A percentile compares a stretch with the other conserved stretches of the same genome.
phyloP scores from a whole-genome alignment of 2,113 vertebrate genomes.

The Scopus umbretta region DNA sequence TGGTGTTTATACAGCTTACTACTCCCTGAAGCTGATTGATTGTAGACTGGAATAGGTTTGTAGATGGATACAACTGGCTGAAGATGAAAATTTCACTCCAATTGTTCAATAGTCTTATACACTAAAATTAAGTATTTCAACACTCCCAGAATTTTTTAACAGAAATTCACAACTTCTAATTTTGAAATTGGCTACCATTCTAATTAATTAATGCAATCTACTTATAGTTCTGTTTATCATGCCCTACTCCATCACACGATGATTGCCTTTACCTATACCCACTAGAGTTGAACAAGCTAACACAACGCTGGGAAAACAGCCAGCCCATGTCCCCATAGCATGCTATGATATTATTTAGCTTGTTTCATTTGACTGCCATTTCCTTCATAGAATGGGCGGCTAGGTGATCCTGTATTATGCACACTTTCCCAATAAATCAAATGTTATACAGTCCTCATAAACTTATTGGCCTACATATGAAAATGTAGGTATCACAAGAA shows the following conservation, averaged over 20 bases:
- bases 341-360: neutral
- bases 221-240: neutral
- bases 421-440: neutral
- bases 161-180: neutral
- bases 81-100: neutral
- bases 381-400: neutral
- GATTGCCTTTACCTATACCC: neutral
- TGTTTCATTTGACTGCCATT: conserved; percentile 7
- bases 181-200: neutral
- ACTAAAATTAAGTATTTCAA: neutral
- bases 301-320: neutral
- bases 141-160: neutral
- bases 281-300: neutral
- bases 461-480: neutral
- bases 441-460: neutral
- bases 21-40: neutral
- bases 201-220: neutral
- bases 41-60: neutral
- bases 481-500: neutral
- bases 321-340: neutral
- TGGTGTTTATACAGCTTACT: neutral
- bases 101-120: neutral
- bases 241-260: fast-evolving
- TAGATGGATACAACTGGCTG: neutral
- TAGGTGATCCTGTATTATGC: neutral